phyloP scores from a whole-genome alignment of 92 coral and sea anemone genomes.

The Pocillopora grandis region DNA sequence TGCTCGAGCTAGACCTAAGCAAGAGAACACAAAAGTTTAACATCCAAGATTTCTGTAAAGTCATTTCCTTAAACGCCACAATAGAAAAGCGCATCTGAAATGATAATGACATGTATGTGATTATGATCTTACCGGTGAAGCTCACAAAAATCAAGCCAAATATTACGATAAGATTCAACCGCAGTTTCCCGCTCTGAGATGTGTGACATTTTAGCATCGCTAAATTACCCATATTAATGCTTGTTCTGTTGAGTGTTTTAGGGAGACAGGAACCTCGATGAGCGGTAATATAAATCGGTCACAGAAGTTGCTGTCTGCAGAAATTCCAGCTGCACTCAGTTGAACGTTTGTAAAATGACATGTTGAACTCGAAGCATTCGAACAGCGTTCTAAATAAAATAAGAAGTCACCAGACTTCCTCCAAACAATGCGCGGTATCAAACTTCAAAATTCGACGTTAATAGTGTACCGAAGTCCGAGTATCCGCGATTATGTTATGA shows the following conservation, averaged over 20 bases:
- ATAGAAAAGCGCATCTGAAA: conserved; percentile 6
- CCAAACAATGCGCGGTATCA: background rate
- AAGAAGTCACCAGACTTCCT: conserved; percentile 14
- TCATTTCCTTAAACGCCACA: background rate
- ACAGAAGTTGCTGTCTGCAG: conserved; percentile 41
- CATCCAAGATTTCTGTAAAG: background rate
- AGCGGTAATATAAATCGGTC: conserved; percentile 10
- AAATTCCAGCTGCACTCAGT: conserved; percentile 79
- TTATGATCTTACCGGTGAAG: conserved; percentile 40
- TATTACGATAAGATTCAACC: conserved; percentile 32
- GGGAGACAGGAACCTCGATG: conserved; percentile 26
- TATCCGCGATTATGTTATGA: conserved; percentile 3
- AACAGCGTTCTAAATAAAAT: no score
- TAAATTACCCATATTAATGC: conserved; percentile 21
- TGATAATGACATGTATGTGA: background rate
- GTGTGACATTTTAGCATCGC: conserved; percentile 6
- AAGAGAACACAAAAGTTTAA: background rate
- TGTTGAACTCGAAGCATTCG: conserved; percentile 1
- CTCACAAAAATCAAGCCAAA: conserved; percentile 22
- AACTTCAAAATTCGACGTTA: background rate
- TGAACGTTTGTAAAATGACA: conserved; percentile 29
- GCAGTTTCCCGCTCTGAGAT: conserved; percentile 57
- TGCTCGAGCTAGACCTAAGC: conserved; percentile 59
- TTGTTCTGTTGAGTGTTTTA: conserved; percentile 9
- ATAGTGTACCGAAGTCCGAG: conserved; percentile 16